Evolutionary conservation across 2,888 invertebrate genomes (phyloP), one percentile per base, ranked within the genome.

Genomic region (Gasteruption jaculator): DNA sequence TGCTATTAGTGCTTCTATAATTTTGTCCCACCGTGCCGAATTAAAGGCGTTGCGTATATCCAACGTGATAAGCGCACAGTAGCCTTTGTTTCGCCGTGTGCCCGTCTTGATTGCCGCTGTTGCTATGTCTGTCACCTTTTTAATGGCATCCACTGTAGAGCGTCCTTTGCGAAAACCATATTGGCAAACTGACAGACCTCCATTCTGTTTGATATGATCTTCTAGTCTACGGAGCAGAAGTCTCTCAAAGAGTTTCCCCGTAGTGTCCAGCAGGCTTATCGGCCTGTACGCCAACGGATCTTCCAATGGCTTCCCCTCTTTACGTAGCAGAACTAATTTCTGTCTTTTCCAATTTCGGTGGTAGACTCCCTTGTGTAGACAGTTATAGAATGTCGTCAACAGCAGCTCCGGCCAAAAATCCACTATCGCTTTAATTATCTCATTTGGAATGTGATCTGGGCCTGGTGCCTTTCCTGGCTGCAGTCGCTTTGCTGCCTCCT

Each of bases 301-400:
- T 4, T 40, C 21, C 10, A 38, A 6, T 8, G 7, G 8, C 24
- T n/a, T n/a, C n/a, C n/a, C n/a, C 7, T n/a, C 24, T 8, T 24
- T 39, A 11, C n/a, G 6, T 18, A 39, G 19, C 3, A 54, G 44
- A 1, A 48, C 43, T n/a, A 55, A 26, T 10, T 45, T 35, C 10
- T 47, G 40, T 12, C 3, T 27, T 30, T 52, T 54, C 50, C 51
- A 54, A 11, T 16, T 15, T 7, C n/a, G 14, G 2, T 48, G 44
- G 18, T 52, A 53, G 3, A 8, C 27, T 10, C 42, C 43, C 3
- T 18, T 24, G 8, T n/a, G 7, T 24, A 24, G 24, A n/a, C 24
- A 24, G 7, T 24, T n/a, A 24, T 24, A 8, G n/a, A 8, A 24
- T 22, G 48, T 21, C 8, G 25, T 12, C 8, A 44, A 26, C 2